Percentiles rank a stretch among this genome's conserved stretches.
phyloP scores from a whole-genome alignment of 2,888 invertebrate species.

The Aleiodes testaceus region DNA sequence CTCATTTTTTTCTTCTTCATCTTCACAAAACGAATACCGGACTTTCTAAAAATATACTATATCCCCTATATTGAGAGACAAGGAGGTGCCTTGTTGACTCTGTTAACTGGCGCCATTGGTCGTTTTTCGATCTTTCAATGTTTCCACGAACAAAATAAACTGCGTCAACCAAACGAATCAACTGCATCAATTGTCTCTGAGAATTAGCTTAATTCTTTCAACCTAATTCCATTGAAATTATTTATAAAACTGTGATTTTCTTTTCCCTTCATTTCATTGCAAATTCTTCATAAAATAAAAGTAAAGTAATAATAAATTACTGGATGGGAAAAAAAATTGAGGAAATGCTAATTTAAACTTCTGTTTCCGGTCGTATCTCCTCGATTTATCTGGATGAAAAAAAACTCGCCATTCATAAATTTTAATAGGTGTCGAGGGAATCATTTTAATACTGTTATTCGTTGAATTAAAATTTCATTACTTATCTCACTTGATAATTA shows the following conservation, averaged over 20 bases:
- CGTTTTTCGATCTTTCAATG: conserved; percentile 10
- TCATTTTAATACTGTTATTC: neutral
- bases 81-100: conserved; percentile 41
- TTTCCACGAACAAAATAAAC: conserved; percentile 14
- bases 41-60: conserved; percentile 42
- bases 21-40: conserved; percentile 3
- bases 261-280: too few relatives aligned
- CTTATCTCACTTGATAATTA: neutral
- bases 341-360: too few relatives aligned
- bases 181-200: conserved; percentile 15
- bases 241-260: too few relatives aligned
- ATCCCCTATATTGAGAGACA: conserved; percentile 41
- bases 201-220: neutral
- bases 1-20: conserved; percentile 14
- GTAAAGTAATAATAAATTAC: too few relatives aligned
- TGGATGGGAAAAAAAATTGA: too few relatives aligned
- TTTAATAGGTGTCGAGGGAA: conserved; percentile 3
- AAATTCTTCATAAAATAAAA: too few relatives aligned
- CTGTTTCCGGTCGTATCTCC: too few relatives aligned
- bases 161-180: neutral
- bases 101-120: conserved; percentile 42
- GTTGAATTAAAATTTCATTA: neutral
- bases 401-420: neutral
- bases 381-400: neutral
- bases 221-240: too few relatives aligned